These are phyloP conservation scores for Sebastes schlegelii DNA, from an alignment of 2,113 vertebrate genomes.

Conservation along the genomic window DNA sequence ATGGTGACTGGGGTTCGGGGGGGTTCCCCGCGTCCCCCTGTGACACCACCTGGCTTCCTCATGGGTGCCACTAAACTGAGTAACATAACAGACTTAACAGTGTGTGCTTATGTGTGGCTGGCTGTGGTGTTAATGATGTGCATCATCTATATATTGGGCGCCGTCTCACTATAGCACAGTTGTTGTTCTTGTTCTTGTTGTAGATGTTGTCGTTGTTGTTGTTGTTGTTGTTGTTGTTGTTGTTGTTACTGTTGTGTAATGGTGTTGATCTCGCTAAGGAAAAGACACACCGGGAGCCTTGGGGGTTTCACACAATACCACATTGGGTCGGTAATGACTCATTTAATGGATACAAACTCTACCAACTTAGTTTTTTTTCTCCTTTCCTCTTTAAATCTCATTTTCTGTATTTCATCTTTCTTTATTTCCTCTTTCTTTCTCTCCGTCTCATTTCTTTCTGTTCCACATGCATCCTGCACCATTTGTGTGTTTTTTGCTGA, in stretches of 20 bases:
- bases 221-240: constrained; percentile 55
- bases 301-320: constrained; percentile 61
- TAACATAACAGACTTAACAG: constrained; percentile 53
- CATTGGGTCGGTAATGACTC: constrained; percentile 67
- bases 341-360: constrained; percentile 51
- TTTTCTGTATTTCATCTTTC: not conserved
- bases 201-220: constrained; percentile 62
- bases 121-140: constrained; percentile 74
- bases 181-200: constrained; percentile 62
- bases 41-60: constrained; percentile 38
- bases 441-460: not conserved
- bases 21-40: not conserved
- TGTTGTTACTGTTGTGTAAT: constrained; percentile 62
- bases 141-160: constrained; percentile 63
- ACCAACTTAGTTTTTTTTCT: not conserved
- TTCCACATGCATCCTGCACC: constrained; percentile 14
- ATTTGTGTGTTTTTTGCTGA: constrained; percentile 32
- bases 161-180: constrained; percentile 65
- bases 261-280: constrained; percentile 71
- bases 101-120: constrained; percentile 70
- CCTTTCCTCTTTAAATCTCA: not conserved
- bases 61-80: constrained; percentile 35
- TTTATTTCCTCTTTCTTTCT: not conserved
- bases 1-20: constrained; percentile 1
- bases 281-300: constrained; percentile 65